A percentile compares a stretch with the other conserved stretches of the same genome.
These are phyloP conservation scores for Xenotilapia leptura DNA, from an alignment of 2,113 vertebrate genomes.

Conservation along the genomic window DNA sequence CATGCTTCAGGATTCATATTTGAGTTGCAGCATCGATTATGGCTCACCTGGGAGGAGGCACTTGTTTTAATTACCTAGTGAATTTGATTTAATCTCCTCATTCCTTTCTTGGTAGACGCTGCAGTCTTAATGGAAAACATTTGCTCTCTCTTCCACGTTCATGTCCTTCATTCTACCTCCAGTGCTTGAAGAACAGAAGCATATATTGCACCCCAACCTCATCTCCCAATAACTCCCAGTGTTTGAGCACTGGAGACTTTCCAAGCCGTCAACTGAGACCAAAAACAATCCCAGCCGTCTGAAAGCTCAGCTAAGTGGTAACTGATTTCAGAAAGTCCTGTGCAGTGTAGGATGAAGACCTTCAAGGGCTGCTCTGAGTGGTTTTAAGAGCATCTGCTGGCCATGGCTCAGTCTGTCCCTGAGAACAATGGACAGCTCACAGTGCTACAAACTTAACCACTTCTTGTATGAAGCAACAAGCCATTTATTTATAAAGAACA, in stretches of 20 bases:
- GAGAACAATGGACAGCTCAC: fast-evolving
- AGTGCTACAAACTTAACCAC: neutral
- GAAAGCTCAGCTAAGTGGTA: neutral
- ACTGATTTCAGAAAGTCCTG: neutral
- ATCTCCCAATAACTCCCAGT: neutral
- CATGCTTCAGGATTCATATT: neutral
- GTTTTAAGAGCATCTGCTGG: neutral
- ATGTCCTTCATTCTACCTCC: neutral
- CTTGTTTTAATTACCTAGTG: neutral
- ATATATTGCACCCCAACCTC: neutral
- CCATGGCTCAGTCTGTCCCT: neutral
- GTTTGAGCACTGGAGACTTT: neutral
- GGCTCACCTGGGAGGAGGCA: neutral
- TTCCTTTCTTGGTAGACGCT: neutral
- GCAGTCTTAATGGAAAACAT: neutral
- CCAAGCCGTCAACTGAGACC: neutral
- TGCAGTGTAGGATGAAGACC: neutral
- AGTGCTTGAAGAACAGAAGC: neutral
- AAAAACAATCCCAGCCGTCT: neutral
- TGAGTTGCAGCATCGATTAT: neutral
- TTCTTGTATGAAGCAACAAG: neutral
- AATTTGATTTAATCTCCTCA: neutral
- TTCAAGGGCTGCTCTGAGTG: neutral
- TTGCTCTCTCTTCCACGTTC: neutral
- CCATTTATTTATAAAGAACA: neutral